Base-by-base conservation (phyloP, 1,140 invertebrate species). In the Rhyacophila brunnea region DNA sequence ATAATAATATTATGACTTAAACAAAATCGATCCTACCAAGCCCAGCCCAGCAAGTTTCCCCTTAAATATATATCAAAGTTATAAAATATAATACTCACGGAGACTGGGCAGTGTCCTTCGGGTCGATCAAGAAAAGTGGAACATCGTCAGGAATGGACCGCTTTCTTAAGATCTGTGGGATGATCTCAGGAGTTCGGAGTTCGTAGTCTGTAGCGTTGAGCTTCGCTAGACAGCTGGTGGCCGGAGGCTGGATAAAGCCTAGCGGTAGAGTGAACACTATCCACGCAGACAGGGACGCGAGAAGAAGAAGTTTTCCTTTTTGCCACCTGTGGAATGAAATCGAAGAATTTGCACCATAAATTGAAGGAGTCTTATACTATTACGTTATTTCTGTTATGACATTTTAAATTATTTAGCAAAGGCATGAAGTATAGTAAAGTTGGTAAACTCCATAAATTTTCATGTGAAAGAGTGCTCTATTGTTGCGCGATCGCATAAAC, bases 211-310 rank as follows among this genome's bases (percentile, higher is more conserved):
- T 89, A 15, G 82, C 78, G 75, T 98, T 96, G 44, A 82, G 79
- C 1, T 81, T 79, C 28, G 89, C 79, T 64, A 93, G 82, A 72
- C 97, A 99, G 6, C 88, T 89, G 11, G 93, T 89, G 1, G 94
- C 89, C 6, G 92, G 87, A 0, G 97, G 96, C 69, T 96, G 90
- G 54, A 99, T 91, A 70, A 96, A 96, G 19, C 95, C 95, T 61
- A 99, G 75, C 0, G 95, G 92, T 45, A 98, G 80, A 6, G 96
- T 99, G 76, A 99, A 99, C 10, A 98, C 83, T 20, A 99, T 93
- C 95, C 96, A 98, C 51, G 92, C 93, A 3, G 90, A 84, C 10
- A 99, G 77, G 0, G 96, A 96, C 34, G 89, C 90, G n/a, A 99
- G 73, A 34, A 99, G 77, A 48, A 99, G 81, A 36, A 88, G 77